These are phyloP conservation scores for Tragelaphus eurycerus DNA, from an alignment of 2,797 vertebrate species.

Conservation along the genomic window DNA sequence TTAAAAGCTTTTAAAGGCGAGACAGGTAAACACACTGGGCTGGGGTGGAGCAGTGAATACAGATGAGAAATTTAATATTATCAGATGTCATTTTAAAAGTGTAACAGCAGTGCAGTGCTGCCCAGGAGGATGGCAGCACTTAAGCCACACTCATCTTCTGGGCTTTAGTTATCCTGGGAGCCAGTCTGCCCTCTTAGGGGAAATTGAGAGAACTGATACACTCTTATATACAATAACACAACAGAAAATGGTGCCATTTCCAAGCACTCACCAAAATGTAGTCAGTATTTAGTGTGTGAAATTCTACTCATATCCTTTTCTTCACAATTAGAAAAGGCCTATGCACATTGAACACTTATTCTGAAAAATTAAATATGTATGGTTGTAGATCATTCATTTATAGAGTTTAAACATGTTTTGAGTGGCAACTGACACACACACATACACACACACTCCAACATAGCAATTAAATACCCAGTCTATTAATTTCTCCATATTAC, in stretches of 20 bases:
- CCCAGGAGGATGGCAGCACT: background rate
- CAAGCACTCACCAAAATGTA: background rate
- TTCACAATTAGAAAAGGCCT: background rate
- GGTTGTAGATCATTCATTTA: background rate
- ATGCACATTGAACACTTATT: background rate
- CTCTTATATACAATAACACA: background rate
- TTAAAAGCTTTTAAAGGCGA: background rate
- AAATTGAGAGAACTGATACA: background rate
- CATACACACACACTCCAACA: background rate
- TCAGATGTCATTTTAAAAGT: background rate
- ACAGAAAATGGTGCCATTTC: background rate
- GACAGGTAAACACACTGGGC: background rate
- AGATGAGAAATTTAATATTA: background rate
- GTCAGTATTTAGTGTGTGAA: background rate
- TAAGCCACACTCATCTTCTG: background rate
- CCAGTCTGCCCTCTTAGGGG: background rate
- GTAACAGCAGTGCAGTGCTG: background rate
- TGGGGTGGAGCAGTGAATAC: background rate
- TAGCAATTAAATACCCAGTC: background rate
- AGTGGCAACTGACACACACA: background rate
- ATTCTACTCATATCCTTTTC: background rate
- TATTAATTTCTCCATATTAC: constrained; percentile 7
- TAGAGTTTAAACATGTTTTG: background rate
- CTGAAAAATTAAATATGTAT: background rate
- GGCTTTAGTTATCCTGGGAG: background rate